These are phyloP conservation scores for Thymelicus lineola DNA, from an alignment of 2,888 invertebrate genomes.

Conservation along the genomic window DNA sequence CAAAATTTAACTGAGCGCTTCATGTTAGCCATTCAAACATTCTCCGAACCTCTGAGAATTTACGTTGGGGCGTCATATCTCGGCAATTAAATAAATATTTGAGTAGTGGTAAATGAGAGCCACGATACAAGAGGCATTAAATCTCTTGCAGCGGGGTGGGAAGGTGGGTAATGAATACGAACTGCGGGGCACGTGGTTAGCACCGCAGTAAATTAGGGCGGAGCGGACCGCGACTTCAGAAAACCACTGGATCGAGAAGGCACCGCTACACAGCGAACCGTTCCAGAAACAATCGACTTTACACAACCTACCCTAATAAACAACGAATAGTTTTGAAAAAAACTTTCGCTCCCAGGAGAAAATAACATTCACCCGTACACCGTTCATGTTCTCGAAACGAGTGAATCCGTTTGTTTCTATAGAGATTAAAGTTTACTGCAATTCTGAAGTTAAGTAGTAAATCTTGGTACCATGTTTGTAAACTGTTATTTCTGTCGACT, in stretches of 20 bases:
- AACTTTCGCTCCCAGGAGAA: constrained; percentile 36
- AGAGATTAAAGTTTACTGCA: constrained; percentile 34
- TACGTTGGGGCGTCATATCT: constrained; percentile 38
- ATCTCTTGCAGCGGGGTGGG: constrained; percentile 64
- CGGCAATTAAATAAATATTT: constrained; percentile 64
- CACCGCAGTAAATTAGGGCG: constrained; percentile 77
- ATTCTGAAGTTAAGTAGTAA: constrained; percentile 34
- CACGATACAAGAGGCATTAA: constrained; percentile 69
- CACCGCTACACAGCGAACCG: constrained; percentile 55
- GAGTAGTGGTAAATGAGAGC: constrained; percentile 67
- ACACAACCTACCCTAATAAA: constrained; percentile 49
- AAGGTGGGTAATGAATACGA: constrained; percentile 82
- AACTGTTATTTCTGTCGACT: constrained; percentile 29
- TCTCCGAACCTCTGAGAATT: constrained; percentile 12
- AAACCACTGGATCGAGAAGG: constrained; percentile 56
- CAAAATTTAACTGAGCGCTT: constrained; percentile 19
- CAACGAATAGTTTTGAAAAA: constrained; percentile 44
- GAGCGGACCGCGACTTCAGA: constrained; percentile 62
- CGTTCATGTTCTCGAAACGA: constrained; percentile 23
- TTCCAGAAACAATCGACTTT: constrained; percentile 60
- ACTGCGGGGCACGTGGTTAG: constrained; percentile 77
- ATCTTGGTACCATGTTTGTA: constrained; percentile 34
- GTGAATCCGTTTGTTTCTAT: constrained; percentile 27
- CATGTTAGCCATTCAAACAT: constrained; percentile 7
- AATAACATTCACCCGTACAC: constrained; percentile 32